These are phyloP conservation scores for Leptoclinus maculatus DNA, from an alignment of 2,797 vertebrate genomes.

Conservation along the genomic window DNA sequence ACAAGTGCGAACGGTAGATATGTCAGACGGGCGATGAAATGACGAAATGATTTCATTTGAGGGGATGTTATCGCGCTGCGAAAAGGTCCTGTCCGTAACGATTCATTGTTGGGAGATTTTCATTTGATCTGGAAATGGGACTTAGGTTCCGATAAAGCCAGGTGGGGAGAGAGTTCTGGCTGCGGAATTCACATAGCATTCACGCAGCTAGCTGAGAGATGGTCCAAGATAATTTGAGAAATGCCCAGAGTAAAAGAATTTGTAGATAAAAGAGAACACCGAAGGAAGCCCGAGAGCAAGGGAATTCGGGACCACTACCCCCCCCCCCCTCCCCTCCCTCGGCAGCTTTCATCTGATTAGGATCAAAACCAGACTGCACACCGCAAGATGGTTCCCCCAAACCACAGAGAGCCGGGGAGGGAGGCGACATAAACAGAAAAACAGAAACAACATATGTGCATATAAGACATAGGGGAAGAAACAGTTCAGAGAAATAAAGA, in stretches of 20 bases:
- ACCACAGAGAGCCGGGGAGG: slow-evolving; percentile 17
- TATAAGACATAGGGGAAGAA: slow-evolving; percentile 23
- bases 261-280: slow-evolving; percentile 65
- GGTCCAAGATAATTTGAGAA: slow-evolving; percentile 49
- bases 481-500: slow-evolving; percentile 14
- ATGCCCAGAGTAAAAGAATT: slow-evolving; percentile 53
- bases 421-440: slow-evolving; percentile 33
- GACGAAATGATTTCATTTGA: slow-evolving; percentile 59
- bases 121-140: slow-evolving; percentile 67
- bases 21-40: slow-evolving; percentile 63
- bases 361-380: slow-evolving; percentile 58
- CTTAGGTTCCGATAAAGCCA: slow-evolving; percentile 44
- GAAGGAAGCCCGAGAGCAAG: slow-evolving; percentile 49
- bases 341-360: slow-evolving; percentile 52
- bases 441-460: slow-evolving; percentile 32
- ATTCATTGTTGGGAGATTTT: slow-evolving; percentile 68
- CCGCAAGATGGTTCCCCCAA: slow-evolving; percentile 19
- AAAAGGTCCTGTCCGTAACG: slow-evolving; percentile 73
- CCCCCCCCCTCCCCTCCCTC: neutral
- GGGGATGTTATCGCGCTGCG: slow-evolving; percentile 37
- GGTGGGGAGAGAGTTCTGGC: slow-evolving; percentile 68
- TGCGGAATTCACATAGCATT: slow-evolving; percentile 40
- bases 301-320: slow-evolving; percentile 41
- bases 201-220: slow-evolving; percentile 42
- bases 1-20: slow-evolving; percentile 65